Evolutionary conservation across 1,140 invertebrate genomes (phyloP), one percentile per base, ranked within the genome.

Genomic region (Zaprionus inermis): DNA sequence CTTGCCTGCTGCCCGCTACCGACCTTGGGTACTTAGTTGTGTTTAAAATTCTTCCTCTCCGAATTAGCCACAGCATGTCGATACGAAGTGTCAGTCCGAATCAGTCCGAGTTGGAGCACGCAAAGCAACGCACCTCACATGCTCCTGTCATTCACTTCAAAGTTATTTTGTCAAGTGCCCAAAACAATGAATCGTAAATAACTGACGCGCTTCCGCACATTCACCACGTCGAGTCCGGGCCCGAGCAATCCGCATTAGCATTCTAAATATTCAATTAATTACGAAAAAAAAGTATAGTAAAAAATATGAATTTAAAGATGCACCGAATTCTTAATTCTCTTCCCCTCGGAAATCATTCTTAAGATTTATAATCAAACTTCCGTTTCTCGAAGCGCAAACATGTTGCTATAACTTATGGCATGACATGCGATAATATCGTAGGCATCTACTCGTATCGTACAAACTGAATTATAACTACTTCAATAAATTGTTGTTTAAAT

Each of bases 251-350:
- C 49, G 60, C 63, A 59, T 73, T 67, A 68, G 55, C 82, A 80
- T 72, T 72, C 84, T 84, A 78, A 89, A 86, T 86, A 89, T 86
- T 86, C 76, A 86, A 86, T 86, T 83, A 80, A 80, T 79, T 75
- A 83, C 73, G 80, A 63, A 77, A 78, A 77, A 78, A 89, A 89
- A 79, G 63, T 57, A 55, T 66, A 83, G 68, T 68, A 76, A 64
- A 67, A 66, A 54, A 22, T 22, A 76, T 38, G 46, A 32, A 55
- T 56, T 36, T 6, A 55, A 60, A 16, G 18, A 18, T 49, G 44
- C 44, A 16, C 20, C 74, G 81, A 73, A 81, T 60, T 69, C 57
- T 38, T 9, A 20, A 69, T 78, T 52, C 77, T 57, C 36, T 61
- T 66, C 22, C 12, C 22, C 12, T 12, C 4, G 32, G 32, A 20